These are phyloP conservation scores for Aleiodes sp. DNA, from an alignment of 1,140 invertebrate species.

Conservation along the genomic window DNA sequence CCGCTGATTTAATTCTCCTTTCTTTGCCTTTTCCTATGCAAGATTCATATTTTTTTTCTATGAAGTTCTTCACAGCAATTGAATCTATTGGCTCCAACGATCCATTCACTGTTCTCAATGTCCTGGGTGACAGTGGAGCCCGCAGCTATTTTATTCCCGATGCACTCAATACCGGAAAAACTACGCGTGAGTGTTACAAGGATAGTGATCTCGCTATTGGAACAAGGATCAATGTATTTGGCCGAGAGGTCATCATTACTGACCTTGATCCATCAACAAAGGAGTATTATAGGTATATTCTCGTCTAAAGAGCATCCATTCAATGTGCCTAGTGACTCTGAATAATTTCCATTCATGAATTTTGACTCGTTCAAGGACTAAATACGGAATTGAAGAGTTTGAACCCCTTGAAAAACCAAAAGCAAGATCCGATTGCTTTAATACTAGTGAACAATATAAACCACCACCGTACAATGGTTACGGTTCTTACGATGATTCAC, in stretches of 20 bases:
- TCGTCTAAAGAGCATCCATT: no score
- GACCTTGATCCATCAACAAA: conserved; percentile 89
- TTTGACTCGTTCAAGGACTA: conserved; percentile 42
- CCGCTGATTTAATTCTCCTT: no score
- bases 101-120: conserved; percentile 75
- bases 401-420: conserved; percentile 66
- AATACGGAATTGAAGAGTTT: conserved; percentile 70
- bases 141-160: conserved; percentile 73
- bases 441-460: conserved; percentile 66
- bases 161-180: conserved; percentile 66
- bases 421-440: conserved; percentile 53
- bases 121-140: conserved; percentile 70
- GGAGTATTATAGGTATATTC: conserved; percentile 78
- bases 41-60: conserved; percentile 17
- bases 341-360: conserved; percentile 23
- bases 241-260: conserved; percentile 80
- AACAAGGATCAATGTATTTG: conserved; percentile 80
- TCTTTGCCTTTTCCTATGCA: not conserved
- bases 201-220: conserved; percentile 84
- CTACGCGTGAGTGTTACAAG: conserved; percentile 71
- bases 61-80: conserved; percentile 61
- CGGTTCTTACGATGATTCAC: conserved; percentile 86
- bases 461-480: conserved; percentile 92
- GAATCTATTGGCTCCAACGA: conserved; percentile 71
- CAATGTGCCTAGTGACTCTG: no score